Conservation (phyloP, 2,797 vertebrate species). For the Molothrus aeneus region DNA sequence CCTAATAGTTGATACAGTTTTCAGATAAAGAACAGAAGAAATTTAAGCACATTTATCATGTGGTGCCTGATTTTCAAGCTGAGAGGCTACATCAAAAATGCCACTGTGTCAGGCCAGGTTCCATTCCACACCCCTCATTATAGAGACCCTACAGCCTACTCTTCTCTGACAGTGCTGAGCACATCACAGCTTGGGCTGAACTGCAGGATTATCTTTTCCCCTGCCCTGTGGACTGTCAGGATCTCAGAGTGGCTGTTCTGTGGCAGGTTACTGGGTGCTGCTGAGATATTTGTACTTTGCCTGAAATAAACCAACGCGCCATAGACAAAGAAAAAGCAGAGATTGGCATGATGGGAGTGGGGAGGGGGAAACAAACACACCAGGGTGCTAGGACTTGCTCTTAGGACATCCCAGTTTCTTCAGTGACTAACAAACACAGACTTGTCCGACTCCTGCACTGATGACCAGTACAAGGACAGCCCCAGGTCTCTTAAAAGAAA, state of each 20-base stretch:
- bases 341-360: fast-evolving
- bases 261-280: not conserved
- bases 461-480: not conserved
- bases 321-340: not conserved
- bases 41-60: not conserved
- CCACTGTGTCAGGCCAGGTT: not conserved
- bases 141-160: not conserved
- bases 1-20: not conserved
- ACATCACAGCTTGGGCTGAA: not conserved
- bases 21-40: not conserved
- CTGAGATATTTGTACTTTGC: not conserved
- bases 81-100: not conserved
- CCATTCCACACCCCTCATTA: not conserved
- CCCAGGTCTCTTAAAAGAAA: not conserved
- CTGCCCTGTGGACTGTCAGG: not conserved
- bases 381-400: not conserved
- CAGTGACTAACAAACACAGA: not conserved
- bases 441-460: not conserved
- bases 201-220: not conserved
- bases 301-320: not conserved
- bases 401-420: not conserved
- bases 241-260: not conserved
- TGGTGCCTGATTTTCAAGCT: not conserved
- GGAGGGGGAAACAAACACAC: not conserved
- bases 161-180: not conserved